Conservation (phyloP, 2,888 invertebrate genomes). For the Sphaerophoria rueppellii region DNA sequence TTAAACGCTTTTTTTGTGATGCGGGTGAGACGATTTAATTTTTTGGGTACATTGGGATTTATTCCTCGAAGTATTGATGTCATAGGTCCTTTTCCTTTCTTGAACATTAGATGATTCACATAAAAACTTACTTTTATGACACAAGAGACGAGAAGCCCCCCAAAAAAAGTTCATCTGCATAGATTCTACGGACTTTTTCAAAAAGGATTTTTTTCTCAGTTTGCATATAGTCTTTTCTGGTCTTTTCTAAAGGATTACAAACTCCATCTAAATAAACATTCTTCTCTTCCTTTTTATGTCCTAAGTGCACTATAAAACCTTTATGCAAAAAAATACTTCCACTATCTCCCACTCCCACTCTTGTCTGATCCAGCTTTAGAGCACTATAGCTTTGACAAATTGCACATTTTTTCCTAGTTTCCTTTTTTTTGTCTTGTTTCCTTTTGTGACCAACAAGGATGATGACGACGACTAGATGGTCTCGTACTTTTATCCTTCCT, state of each 20-base stretch:
- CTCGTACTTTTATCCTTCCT: slow-evolving; percentile 12
- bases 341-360: background rate
- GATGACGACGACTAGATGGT: background rate
- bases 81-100: no score
- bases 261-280: slow-evolving; percentile 23
- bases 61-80: no score
- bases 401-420: slow-evolving; percentile 32
- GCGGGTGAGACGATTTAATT: no score
- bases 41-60: no score
- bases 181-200: background rate
- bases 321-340: background rate
- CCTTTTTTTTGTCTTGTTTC: background rate
- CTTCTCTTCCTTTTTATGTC: slow-evolving; percentile 17
- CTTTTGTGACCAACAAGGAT: background rate
- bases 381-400: slow-evolving; percentile 61
- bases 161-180: background rate
- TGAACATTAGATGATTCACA: no score
- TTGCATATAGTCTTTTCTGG: background rate
- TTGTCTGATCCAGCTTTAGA: background rate
- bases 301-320: slow-evolving; percentile 5
- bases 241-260: slow-evolving; percentile 10
- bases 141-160: background rate
- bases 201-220: background rate
- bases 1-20: no score
- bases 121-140: no score